phyloP scores from a whole-genome alignment of 2,888 invertebrate species.

The Eustalomyia histrio region DNA sequence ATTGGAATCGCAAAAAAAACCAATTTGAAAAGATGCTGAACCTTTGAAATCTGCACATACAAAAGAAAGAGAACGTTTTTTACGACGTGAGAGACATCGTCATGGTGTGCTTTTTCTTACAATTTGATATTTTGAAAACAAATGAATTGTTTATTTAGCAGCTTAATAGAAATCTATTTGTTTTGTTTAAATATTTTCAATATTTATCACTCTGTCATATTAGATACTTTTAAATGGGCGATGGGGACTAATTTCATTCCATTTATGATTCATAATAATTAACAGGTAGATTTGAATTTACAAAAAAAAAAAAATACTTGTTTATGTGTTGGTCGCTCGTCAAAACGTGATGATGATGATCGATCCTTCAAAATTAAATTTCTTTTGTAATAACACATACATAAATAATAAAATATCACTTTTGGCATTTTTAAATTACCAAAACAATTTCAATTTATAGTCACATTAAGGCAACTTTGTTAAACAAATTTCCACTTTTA shows the following conservation, averaged over 20 bases:
- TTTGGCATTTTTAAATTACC: background rate
- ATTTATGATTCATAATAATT: background rate
- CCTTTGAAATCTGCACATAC: no score
- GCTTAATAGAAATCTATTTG: background rate
- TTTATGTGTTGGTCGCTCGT: no score
- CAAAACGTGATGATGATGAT: no score
- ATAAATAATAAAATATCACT: background rate
- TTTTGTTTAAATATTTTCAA: background rate
- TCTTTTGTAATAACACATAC: background rate
- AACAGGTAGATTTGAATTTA: background rate
- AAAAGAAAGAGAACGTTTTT: no score
- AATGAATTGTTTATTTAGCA: background rate
- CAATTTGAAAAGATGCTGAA: no score
- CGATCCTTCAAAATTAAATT: no score
- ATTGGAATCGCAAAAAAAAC: no score
- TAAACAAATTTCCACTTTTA: background rate
- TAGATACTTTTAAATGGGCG: background rate
- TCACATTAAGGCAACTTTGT: no score
- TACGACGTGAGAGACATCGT: no score
- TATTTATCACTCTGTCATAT: background rate
- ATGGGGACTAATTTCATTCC: background rate
- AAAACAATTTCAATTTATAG: background rate
- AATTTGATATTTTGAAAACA: conserved; percentile 5
- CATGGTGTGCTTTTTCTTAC: no score
- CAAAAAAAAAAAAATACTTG: no score